These are phyloP conservation scores for Seira ritae DNA, from an alignment of 2,888 invertebrate genomes.

Conservation along the genomic window DNA sequence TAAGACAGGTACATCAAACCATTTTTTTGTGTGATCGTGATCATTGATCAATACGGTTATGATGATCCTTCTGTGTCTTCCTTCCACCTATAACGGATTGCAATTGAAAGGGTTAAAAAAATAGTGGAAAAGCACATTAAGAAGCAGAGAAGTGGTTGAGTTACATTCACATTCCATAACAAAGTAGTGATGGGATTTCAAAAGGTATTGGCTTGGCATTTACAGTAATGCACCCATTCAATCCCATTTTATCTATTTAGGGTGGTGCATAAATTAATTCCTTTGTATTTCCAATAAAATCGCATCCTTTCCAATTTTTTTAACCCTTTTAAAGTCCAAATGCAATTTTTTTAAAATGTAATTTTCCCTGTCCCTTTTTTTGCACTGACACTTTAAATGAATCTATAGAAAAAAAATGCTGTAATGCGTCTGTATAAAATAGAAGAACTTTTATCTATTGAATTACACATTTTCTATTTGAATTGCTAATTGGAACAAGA, in stretches of 20 bases:
- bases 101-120: constrained; percentile 5
- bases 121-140: constrained; percentile 4
- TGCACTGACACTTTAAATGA: constrained; percentile 11
- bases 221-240: neutral
- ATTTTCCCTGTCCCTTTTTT: neutral
- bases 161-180: neutral
- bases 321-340: neutral
- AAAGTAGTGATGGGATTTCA: neutral
- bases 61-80: neutral
- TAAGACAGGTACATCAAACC: constrained; percentile 39
- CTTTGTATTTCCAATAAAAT: neutral
- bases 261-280: neutral
- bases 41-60: neutral
- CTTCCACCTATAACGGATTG: neutral
- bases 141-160: neutral
- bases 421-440: neutral
- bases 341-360: neutral
- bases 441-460: neutral
- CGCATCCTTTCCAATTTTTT: neutral
- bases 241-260: neutral
- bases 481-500: constrained; percentile 3
- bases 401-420: neutral
- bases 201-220: constrained; percentile 2
- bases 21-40: constrained; percentile 1
- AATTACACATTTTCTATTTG: neutral